Percentiles rank a stretch among this genome's conserved stretches.
Conservation (phyloP, 2,113 vertebrate genomes). For the Dicaeum eximium region DNA sequence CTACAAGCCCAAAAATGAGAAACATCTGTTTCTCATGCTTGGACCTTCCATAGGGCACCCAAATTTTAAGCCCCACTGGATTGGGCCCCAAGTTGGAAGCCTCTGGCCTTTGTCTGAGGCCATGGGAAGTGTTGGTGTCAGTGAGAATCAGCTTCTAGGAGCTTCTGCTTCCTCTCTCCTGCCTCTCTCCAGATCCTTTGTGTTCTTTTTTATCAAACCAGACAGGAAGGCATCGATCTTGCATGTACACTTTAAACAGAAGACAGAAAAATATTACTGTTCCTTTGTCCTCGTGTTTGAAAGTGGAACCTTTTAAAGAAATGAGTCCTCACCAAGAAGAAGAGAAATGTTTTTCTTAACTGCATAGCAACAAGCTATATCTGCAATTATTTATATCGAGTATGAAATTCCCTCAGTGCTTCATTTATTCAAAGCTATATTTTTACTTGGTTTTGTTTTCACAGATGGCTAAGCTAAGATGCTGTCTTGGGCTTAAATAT, state of each 20-base stretch:
- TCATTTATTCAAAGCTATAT: constrained; percentile 62
- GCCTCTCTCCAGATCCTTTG: background rate
- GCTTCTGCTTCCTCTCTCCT: background rate
- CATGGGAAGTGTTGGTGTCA: background rate
- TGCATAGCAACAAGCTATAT: constrained; percentile 55
- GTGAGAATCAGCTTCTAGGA: background rate
- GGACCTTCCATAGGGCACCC: background rate
- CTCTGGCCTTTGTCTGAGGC: background rate
- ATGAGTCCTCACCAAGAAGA: background rate
- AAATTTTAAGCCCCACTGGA: background rate
- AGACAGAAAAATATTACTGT: background rate
- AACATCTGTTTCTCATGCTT: background rate
- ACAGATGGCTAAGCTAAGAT: constrained; percentile 61
- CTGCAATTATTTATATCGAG: constrained; percentile 41
- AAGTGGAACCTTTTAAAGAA: constrained; percentile 43
- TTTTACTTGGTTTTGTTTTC: constrained; percentile 54
- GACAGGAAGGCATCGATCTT: background rate
- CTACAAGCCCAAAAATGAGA: background rate
- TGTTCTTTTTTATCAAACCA: background rate
- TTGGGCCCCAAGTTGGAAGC: fast-evolving
- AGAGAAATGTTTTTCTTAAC: constrained; percentile 22
- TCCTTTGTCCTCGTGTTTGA: constrained; percentile 7
- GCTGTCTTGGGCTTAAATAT: constrained; percentile 54
- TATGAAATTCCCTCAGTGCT: constrained; percentile 40
- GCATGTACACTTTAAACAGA: background rate